These are phyloP conservation scores for Centroberyx gerrardi DNA, from an alignment of 2,797 vertebrate genomes.

Conservation along the genomic window DNA sequence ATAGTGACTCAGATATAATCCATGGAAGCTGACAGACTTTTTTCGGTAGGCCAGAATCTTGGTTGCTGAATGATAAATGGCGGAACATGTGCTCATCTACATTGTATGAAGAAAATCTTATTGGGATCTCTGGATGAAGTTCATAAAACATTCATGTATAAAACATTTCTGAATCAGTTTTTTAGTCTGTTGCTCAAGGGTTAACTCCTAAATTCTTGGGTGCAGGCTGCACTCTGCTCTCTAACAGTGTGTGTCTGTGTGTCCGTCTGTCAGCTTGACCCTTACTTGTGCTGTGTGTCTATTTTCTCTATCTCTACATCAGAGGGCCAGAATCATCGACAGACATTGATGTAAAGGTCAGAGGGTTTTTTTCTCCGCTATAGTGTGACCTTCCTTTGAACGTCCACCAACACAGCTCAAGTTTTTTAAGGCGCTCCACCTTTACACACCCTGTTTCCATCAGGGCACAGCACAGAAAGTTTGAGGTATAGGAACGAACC, in stretches of 20 bases:
- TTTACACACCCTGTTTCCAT: constrained; percentile 30
- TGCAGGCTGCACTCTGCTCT: background rate
- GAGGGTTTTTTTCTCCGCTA: constrained; percentile 21
- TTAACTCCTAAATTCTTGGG: background rate
- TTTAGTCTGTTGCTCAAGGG: no score
- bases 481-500: constrained; percentile 3
- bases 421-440: constrained; percentile 42
- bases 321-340: constrained; percentile 30
- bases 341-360: constrained; percentile 73
- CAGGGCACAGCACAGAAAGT: background rate
- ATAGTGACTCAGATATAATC: no score
- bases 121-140: no score
- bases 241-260: background rate
- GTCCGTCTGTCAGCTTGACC: constrained; percentile 9
- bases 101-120: no score
- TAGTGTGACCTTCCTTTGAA: constrained; percentile 81
- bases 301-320: constrained; percentile 39
- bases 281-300: background rate
- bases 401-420: constrained; percentile 50
- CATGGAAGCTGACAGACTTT: no score
- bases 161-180: no score
- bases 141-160: no score
- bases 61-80: no score
- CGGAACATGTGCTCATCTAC: no score
- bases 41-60: no score